Percentiles rank a stretch among this genome's conserved stretches.
phyloP scores from a whole-genome alignment of 1,140 invertebrate species.

The Ruditapes philippinarum region DNA sequence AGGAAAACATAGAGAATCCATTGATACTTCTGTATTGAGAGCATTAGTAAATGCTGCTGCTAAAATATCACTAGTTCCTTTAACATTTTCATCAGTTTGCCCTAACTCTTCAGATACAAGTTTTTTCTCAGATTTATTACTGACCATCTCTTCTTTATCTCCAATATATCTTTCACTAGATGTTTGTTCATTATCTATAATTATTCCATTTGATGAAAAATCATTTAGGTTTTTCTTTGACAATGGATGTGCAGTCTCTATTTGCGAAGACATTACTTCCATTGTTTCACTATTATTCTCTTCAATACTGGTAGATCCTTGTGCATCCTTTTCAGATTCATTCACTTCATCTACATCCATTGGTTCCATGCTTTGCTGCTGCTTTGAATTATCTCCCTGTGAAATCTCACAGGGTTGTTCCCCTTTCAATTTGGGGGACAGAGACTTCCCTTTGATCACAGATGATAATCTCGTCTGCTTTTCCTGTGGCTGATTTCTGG shows the following conservation, averaged over 20 bases:
- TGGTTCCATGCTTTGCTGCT: background rate
- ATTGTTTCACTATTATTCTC: background rate
- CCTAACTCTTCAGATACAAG: background rate
- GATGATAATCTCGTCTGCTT: background rate
- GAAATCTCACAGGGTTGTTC: background rate
- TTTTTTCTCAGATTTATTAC: background rate
- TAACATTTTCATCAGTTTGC: background rate
- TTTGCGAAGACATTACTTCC: background rate
- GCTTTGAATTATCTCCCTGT: background rate
- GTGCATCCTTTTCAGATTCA: background rate
- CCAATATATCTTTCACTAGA: background rate
- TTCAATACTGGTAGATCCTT: background rate
- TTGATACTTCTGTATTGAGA: constrained; percentile 35
- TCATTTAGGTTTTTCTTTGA: background rate
- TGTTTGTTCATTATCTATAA: background rate
- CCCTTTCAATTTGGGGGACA: background rate
- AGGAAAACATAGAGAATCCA: constrained; percentile 48
- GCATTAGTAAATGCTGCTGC: constrained; percentile 51
- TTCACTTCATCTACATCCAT: background rate
- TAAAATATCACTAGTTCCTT: constrained; percentile 40
- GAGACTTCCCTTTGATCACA: constrained; percentile 4
- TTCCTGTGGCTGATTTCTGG: background rate
- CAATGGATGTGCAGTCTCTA: background rate
- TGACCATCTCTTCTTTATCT: background rate
- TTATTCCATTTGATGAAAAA: background rate